Conservation (phyloP, 2,888 invertebrate species). For the Cenopis cana region DNA sequence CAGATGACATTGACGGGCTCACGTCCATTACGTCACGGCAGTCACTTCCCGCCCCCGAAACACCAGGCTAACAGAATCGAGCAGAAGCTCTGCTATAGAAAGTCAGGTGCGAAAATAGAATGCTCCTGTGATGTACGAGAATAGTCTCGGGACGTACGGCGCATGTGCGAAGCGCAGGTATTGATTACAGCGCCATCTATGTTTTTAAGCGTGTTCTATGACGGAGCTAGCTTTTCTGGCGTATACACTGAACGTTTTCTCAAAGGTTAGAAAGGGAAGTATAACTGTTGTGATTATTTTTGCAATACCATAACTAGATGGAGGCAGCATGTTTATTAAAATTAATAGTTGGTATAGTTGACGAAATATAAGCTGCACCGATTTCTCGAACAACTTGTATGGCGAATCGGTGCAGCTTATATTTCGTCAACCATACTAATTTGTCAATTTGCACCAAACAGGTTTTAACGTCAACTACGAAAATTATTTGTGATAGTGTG, state of each 20-base stretch:
- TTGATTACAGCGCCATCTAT: slow-evolving; percentile 56
- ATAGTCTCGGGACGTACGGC: slow-evolving; percentile 58
- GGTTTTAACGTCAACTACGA: too few relatives aligned
- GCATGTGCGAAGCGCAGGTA: slow-evolving; percentile 50
- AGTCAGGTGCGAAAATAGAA: slow-evolving; percentile 76
- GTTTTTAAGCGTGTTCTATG: slow-evolving; percentile 28
- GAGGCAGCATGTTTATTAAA: not conserved
- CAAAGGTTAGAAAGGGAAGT: not conserved
- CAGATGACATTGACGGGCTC: slow-evolving; percentile 73
- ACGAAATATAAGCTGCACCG: too few relatives aligned
- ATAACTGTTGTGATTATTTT: too few relatives aligned
- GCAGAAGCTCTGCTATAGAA: slow-evolving; percentile 55
- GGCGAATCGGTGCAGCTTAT: too few relatives aligned
- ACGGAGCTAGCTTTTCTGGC: slow-evolving; percentile 11
- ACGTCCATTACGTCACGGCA: slow-evolving; percentile 81
- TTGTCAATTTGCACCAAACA: too few relatives aligned
- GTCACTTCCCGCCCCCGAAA: slow-evolving; percentile 68
- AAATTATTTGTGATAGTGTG: too few relatives aligned
- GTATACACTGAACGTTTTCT: not conserved
- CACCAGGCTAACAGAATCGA: slow-evolving; percentile 73
- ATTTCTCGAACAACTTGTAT: too few relatives aligned
- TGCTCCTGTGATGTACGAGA: slow-evolving; percentile 68
- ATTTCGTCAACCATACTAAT: too few relatives aligned
- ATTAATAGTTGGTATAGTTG: not conserved
- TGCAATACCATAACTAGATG: slow-evolving; percentile 15